Base-by-base conservation (phyloP, 2,797 vertebrate species). In the Podarcis siculus region DNA sequence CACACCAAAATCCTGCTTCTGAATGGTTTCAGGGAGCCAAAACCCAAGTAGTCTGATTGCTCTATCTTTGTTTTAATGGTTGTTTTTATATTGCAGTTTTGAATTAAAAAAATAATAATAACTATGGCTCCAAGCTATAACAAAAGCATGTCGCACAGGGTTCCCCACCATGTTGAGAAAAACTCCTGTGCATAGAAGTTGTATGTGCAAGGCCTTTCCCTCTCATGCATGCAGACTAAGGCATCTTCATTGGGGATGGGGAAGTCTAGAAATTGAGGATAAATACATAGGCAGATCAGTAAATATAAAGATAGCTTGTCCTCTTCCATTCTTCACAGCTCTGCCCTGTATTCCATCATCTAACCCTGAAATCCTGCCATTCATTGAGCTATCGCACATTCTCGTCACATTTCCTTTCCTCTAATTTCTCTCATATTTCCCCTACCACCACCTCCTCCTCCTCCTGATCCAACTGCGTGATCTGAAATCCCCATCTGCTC, bases 401-500 rank as follows among this genome's bases (percentile, higher is more conserved):
- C 69, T 88, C 83, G 1, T n/a, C 49, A 0, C 0, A 0, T 37
- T 88, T 49, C 45, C 84, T 42, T 71, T 82, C 84, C 49, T 71
- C 80, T 89, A 21, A n/a, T 90, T 91, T 89, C 78, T 5, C 1
- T 35, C 8, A 13, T 67, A n/a, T 12, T 87, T 84, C 87, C 81
- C 89, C 45, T 49, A 42, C 7, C 42, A 12, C 42, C 49, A 15
- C 49, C 35, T 67, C n/a, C 82, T 88, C 58, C 9, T 23, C 5
- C 39, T 64, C 67, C 23, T n/a, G 83, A 69, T 76, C 91, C 90
- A 91, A 92, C 61, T 86, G 8, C 71, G 35, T 1, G 1, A 45
- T 37, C 32, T 89, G 82, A 91, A 88, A 79, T 64, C 69, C 55
- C 73, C 82, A 75, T 92, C 83, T 91, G 67, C 61, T 93, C 42